phyloP scores from a whole-genome alignment of 2,113 vertebrate genomes.

The Gallinago paraguaiae region DNA sequence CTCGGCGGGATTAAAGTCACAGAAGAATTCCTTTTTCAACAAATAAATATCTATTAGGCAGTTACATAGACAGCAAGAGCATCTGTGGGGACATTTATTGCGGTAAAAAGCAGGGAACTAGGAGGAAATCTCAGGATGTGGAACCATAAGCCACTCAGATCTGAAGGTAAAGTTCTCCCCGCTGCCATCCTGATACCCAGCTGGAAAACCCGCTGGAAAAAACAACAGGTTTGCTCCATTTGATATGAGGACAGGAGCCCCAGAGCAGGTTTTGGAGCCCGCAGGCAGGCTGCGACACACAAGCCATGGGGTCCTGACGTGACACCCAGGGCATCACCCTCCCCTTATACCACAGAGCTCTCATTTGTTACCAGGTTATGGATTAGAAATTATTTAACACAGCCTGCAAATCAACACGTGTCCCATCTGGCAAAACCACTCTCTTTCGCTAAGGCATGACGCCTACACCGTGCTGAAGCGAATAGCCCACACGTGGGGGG shows the following conservation, averaged over 20 bases:
- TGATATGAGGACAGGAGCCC: background rate
- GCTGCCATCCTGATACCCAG: background rate
- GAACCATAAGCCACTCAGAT: background rate
- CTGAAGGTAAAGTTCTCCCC: background rate
- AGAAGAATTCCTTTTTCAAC: background rate
- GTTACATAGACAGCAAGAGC: background rate
- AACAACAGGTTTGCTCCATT: background rate
- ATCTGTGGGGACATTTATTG: background rate
- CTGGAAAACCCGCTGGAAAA: background rate
- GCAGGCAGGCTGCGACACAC: rapidly evolving
- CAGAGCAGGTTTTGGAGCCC: background rate
- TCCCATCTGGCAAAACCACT: background rate
- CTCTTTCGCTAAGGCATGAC: background rate
- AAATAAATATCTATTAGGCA: background rate
- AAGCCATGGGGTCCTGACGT: rapidly evolving
- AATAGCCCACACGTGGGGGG: background rate
- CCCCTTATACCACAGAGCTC: rapidly evolving
- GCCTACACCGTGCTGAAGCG: background rate
- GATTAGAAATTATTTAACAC: background rate
- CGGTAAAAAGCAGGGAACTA: background rate
- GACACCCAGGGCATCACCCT: background rate
- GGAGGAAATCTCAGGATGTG: background rate
- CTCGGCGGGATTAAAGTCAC: background rate
- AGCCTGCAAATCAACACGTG: background rate
- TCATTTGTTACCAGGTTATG: background rate